Base-by-base conservation (phyloP, 2,888 invertebrate species). In the Epinotia bilunana region DNA sequence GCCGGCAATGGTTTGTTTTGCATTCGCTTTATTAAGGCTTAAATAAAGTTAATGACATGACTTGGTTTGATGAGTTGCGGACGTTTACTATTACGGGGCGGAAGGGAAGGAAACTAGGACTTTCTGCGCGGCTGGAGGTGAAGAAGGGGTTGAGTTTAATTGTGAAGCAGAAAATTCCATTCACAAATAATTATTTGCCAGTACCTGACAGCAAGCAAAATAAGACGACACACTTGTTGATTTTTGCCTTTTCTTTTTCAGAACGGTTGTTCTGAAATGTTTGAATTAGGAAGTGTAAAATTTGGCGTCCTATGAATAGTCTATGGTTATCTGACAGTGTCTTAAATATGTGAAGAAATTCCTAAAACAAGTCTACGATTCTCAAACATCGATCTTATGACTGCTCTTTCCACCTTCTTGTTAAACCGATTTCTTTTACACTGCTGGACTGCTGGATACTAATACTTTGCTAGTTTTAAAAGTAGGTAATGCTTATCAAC, bases 1-100 rank as follows among this genome's bases (percentile, higher is more conserved):
- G 60, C 23, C 3, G 4, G 43, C 55, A 58, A 11, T 49, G 16
- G 16, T 49, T 53, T 20, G 18, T 20, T 60, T 46, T 67, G 23
- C 53, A 20, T 67, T 11, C 16, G 18, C 60, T 72, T 64, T 63
- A 57, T 46, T 64, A 58, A n/a, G 43, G 53, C 33, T 70, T 53
- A 73, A 68, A 55, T 55, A 70, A 63, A 57, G 11, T 49, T 69
- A 69, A 69, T 74, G 63, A 69, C 63, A 63, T 43, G 46, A 53
- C 53, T 39, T 23, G 9, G 23, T 60, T 60, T 60, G 74, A 65
- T 64, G 70, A 74, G 64, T 70, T 57, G 69, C 53, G 9, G 60
- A 63, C 57, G 28, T 63, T 69, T 69, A 55, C 57, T 74, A 58
- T 64, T 69, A 74, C 23, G 18, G 64, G 20, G 46, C 20, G 28